Conservation (phyloP, 1,140 invertebrate species). For the Adelges cooleyi region DNA sequence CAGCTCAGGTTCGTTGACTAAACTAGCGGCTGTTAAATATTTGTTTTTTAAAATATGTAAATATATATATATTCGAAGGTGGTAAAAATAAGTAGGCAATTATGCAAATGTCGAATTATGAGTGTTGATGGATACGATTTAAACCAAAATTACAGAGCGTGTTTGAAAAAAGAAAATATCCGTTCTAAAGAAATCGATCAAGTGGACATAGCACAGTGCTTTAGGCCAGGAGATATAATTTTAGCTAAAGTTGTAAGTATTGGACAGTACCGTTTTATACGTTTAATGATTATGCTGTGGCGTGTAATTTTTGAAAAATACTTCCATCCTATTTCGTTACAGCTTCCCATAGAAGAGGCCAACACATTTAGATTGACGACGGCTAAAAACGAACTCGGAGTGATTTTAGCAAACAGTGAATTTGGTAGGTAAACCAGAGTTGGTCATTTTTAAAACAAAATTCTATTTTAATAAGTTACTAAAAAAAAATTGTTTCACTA, state of each 20-base stretch:
- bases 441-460: not conserved
- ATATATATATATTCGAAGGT: constrained; percentile 40
- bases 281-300: too few species aligned
- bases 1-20: constrained; percentile 48
- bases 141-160: constrained; percentile 60
- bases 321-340: constrained; percentile 27
- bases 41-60: too few species aligned
- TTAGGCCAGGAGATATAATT: constrained; percentile 82
- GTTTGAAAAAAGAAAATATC: constrained; percentile 77
- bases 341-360: constrained; percentile 80
- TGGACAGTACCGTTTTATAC: too few species aligned
- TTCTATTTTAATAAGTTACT: too few species aligned
- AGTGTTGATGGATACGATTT: constrained; percentile 68
- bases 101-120: constrained; percentile 69
- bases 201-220: constrained; percentile 83
- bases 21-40: too few species aligned
- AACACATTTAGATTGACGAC: constrained; percentile 78
- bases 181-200: constrained; percentile 74
- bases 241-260: constrained; percentile 74
- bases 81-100: constrained; percentile 62
- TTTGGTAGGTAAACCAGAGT: constrained; percentile 51
- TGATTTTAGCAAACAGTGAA: constrained; percentile 80
- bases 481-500: too few species aligned
- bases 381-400: constrained; percentile 88
- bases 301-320: not conserved